Percentiles rank a stretch among this genome's conserved stretches.
Conservation (phyloP, 2,888 invertebrate genomes). For the Drosophila parthenogenetica region DNA sequence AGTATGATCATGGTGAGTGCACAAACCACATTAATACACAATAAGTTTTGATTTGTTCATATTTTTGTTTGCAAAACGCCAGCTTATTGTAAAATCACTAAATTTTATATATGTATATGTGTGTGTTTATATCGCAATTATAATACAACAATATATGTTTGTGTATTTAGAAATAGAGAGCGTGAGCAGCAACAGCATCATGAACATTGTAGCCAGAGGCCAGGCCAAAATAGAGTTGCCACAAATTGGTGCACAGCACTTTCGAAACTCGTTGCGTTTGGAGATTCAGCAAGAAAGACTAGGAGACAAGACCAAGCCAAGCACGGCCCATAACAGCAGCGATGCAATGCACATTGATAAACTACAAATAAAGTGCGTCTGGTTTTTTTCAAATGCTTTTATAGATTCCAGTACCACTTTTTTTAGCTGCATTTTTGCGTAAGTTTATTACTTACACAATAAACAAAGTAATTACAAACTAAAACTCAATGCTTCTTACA, state of each 20-base stretch:
- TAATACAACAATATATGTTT: conserved; percentile 25
- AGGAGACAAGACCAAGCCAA: conserved; percentile 23
- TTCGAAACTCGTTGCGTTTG: conserved; percentile 3
- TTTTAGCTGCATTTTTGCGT: conserved; percentile 29
- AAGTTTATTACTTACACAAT: conserved; percentile 18
- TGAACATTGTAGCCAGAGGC: conserved; percentile 54
- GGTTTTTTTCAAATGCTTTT: background rate
- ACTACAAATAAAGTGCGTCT: conserved; percentile 53
- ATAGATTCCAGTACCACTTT: conserved; percentile 5
- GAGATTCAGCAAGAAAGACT: conserved; percentile 22
- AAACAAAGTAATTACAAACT: conserved; percentile 19
- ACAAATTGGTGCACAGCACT: conserved; percentile 15
- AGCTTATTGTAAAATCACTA: conserved; percentile 34
- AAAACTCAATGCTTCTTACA: conserved; percentile 26
- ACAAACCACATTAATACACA: background rate
- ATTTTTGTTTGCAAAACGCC: conserved; percentile 32
- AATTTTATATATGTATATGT: conserved; percentile 20
- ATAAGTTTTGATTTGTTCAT: conserved; percentile 22
- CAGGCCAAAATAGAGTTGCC: conserved; percentile 13
- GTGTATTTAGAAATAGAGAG: conserved; percentile 48
- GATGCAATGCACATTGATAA: conserved; percentile 50
- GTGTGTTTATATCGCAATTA: background rate
- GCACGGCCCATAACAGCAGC: conserved; percentile 18
- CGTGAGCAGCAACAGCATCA: conserved; percentile 53
- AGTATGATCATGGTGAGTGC: background rate